Evolutionary conservation across 2,797 vertebrate species (phyloP).

Genomic region (Echiichthys vipera): DNA sequence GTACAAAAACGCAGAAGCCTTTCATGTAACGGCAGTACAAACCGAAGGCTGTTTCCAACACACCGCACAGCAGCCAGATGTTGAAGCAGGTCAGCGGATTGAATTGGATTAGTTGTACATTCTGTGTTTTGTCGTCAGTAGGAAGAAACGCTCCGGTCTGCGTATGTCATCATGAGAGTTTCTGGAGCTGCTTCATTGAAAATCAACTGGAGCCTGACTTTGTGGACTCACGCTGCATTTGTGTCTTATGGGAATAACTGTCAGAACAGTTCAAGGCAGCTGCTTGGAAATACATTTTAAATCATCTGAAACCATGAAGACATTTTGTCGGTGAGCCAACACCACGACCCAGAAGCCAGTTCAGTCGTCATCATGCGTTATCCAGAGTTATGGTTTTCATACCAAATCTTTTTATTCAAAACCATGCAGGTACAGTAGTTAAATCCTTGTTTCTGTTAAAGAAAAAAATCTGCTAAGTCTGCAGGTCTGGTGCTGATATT

Average conservation of each 20-base stretch:
- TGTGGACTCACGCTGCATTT: slow-evolving; percentile 61
- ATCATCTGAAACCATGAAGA: slow-evolving; percentile 50
- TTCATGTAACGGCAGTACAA: slow-evolving; percentile 24
- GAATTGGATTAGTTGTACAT: slow-evolving; percentile 33
- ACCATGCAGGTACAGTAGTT: not conserved
- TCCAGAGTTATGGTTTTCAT: not conserved
- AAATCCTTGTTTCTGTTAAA: too few relatives aligned
- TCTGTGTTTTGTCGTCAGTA: slow-evolving; percentile 39
- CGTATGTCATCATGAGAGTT: slow-evolving; percentile 55
- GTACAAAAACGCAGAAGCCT: not conserved
- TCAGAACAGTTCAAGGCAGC: slow-evolving; percentile 64
- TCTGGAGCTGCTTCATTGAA: slow-evolving; percentile 63
- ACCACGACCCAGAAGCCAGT: not conserved
- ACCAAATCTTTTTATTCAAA: not conserved
- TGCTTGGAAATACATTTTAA: slow-evolving; percentile 53
- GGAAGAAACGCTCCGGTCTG: slow-evolving; percentile 43
- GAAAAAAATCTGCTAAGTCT: too few relatives aligned
- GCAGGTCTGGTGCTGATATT: too few relatives aligned
- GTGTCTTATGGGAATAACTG: slow-evolving; percentile 66
- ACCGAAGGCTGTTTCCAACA: not conserved
- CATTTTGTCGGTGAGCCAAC: slow-evolving; percentile 15
- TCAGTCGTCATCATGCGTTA: not conserved
- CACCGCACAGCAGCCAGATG: slow-evolving; percentile 17
- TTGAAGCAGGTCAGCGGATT: slow-evolving; percentile 21
- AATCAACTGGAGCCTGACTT: slow-evolving; percentile 63